These are phyloP conservation scores for Aphidius colemani DNA, from an alignment of 2,888 invertebrate species.

Conservation along the genomic window DNA sequence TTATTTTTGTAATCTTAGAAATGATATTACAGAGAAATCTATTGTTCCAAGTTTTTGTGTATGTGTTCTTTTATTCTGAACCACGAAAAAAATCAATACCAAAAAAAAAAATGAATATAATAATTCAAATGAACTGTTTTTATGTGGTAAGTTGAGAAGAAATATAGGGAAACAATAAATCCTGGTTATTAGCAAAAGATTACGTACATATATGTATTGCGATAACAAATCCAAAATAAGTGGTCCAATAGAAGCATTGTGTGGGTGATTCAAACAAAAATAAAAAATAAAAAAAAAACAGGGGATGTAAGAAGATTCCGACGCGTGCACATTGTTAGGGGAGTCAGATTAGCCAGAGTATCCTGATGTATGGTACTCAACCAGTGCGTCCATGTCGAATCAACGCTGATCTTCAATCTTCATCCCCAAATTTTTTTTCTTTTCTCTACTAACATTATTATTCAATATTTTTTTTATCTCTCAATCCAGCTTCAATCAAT, in stretches of 20 bases:
- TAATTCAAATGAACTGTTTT: neutral
- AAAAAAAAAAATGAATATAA: no score
- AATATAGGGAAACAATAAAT: conserved; percentile 53
- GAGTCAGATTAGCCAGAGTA: conserved; percentile 58
- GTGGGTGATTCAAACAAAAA: conserved; percentile 26
- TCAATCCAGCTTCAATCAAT: neutral
- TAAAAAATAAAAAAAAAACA: conserved; percentile 22
- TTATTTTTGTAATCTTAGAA: no score
- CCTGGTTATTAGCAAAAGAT: conserved; percentile 60
- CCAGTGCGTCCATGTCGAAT: conserved; percentile 29
- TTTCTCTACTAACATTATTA: conserved; percentile 3
- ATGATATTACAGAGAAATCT: conserved; percentile 9
- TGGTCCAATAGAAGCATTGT: conserved; percentile 22
- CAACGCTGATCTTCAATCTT: conserved; percentile 13
- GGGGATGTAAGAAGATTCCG: conserved; percentile 59
- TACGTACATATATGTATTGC: conserved; percentile 52
- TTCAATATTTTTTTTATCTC: conserved; percentile 31
- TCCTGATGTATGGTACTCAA: conserved; percentile 56
- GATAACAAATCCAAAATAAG: conserved; percentile 50
- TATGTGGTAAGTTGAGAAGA: conserved; percentile 38
- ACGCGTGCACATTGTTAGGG: conserved; percentile 61
- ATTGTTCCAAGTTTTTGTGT: conserved; percentile 25
- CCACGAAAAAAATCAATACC: neutral
- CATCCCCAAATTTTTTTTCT: conserved; percentile 5
- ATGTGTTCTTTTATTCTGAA: conserved; percentile 1